These are phyloP conservation scores for Phrynosoma blainvillii DNA, from an alignment of 2,113 vertebrate genomes.

Conservation along the genomic window DNA sequence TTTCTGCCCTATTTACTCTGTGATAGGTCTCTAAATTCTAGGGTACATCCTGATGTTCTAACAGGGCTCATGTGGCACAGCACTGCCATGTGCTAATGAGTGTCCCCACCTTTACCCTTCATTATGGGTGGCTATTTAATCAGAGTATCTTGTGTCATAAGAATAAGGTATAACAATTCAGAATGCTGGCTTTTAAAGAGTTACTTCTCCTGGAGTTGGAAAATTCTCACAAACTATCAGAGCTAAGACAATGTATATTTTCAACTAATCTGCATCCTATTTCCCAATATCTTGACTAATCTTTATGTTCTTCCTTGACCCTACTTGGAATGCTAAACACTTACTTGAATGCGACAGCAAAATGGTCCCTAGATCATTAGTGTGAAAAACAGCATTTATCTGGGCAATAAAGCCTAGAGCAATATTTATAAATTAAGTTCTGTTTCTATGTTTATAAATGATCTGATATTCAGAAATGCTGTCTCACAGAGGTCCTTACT, in stretches of 20 bases:
- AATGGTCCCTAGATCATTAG: background rate
- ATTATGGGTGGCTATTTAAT: background rate
- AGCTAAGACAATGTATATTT: background rate
- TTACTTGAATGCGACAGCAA: background rate
- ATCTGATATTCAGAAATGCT: slow-evolving; percentile 9
- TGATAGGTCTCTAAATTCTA: background rate
- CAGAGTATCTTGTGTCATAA: background rate
- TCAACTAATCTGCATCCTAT: background rate
- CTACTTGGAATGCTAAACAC: background rate
- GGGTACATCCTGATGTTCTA: background rate
- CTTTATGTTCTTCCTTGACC: background rate
- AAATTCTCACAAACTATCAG: background rate
- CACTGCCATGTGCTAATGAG: no score
- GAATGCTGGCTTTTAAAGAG: background rate
- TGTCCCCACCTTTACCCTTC: no score
- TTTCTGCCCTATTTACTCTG: background rate
- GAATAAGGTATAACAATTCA: background rate
- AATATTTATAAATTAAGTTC: slow-evolving; percentile 17
- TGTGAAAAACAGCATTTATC: background rate
- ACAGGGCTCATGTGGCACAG: background rate
- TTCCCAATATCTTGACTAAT: background rate
- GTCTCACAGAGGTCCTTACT: background rate
- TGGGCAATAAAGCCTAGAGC: background rate
- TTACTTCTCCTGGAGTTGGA: background rate
- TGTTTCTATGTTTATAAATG: slow-evolving; percentile 19